Evolutionary conservation across 2,113 vertebrate genomes (phyloP).

Genomic region (Melozone crissalis): DNA sequence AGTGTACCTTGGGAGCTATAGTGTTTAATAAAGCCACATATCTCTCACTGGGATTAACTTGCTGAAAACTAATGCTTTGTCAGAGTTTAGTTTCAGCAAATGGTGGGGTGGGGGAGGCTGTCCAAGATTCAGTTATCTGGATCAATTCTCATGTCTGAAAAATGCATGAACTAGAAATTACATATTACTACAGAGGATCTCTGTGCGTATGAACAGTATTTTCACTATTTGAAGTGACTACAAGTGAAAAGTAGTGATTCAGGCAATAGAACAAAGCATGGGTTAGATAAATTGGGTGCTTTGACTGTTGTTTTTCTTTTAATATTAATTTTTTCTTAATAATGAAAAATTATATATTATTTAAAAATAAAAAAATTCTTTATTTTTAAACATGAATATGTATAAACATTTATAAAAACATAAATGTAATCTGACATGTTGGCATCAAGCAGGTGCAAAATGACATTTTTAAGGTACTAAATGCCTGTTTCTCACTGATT

Average conservation of each 20-base stretch:
- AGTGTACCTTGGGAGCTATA: not conserved
- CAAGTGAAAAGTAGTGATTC: not conserved
- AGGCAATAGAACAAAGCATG: not conserved
- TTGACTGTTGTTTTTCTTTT: not conserved
- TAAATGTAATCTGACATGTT: not conserved
- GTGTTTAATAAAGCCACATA: not conserved
- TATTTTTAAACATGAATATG: not conserved
- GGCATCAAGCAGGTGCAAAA: not conserved
- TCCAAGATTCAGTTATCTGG: not conserved
- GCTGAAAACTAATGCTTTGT: not conserved
- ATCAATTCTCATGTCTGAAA: not conserved
- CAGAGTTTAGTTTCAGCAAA: not conserved
- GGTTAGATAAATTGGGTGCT: not conserved
- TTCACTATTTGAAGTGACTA: not conserved
- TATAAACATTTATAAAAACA: not conserved
- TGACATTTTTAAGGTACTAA: not conserved
- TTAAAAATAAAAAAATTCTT: not conserved
- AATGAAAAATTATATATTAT: rapidly evolving
- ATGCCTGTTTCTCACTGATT: not conserved
- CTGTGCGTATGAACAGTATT: not conserved
- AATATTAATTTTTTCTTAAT: not conserved
- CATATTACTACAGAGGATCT: not conserved
- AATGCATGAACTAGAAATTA: not conserved
- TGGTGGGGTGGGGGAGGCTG: not conserved
- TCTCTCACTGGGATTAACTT: not conserved